Base-by-base conservation (phyloP, 1,140 invertebrate genomes). In the Drosophila sucinea region DNA sequence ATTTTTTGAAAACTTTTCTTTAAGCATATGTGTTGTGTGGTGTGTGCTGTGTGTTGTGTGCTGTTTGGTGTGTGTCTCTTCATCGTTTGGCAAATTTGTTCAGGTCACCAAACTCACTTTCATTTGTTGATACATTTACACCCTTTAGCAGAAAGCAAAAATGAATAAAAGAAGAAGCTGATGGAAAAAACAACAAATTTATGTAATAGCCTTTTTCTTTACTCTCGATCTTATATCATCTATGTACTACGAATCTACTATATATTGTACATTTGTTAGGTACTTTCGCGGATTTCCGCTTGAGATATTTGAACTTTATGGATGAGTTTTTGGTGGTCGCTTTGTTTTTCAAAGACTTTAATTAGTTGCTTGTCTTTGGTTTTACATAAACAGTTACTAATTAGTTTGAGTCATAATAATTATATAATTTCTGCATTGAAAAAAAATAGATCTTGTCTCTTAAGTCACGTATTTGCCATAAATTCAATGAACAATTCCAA, bases 201-300 rank as follows among this genome's bases (percentile, higher is more conserved):
- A 86, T 79, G 84, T 70, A 86, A 86, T 76, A 65, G 58, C 44
- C 23, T 67, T 51, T 65, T 51, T 56, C 57, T 68, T 68, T 63
- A 70, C 57, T 70, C 72, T 70, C 38, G 38, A 77, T 64, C 68
- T 81, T 66, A 81, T 70, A 79, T 64, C 35, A 67, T 67, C 60
- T 40, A 38, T 38, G 10, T 10, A 38, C 8, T 38, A 54, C 44
- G 23, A 51, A 25, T 38, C 8, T 38, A 38, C 6, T 47, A 47
- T 47, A 47, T 47, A 47, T 25, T 23, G 3, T 7, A 23, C 1
- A 25, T 47, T 3, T 3, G 35, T 10, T n/a, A 40, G 25, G 47
- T 65, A 61, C 71, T 69, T 79, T 86, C 72, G 80, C 84, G 82
- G 82, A 86, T 86, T 86, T 86, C 77, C 82, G 82, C 82, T 83